A percentile compares a stretch with the other conserved stretches of the same genome.
Evolutionary conservation across 2,797 vertebrate species (phyloP).

Genomic region (Notolabrus celidotus): DNA sequence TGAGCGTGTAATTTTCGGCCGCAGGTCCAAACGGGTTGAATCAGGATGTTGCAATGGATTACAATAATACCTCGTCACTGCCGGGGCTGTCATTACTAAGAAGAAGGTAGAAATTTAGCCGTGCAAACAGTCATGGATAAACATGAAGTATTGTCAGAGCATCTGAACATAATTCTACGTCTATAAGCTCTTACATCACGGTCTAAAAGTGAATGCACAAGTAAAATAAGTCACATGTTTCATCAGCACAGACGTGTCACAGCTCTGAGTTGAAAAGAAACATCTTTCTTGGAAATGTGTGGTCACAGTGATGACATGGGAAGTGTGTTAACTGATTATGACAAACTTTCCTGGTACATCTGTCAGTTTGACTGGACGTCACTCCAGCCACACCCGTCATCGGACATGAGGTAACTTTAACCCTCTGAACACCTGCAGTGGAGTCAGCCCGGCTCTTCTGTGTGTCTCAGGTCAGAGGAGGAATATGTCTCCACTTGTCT

Average conservation of each 20-base stretch:
- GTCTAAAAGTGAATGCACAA: background rate
- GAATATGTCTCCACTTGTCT: constrained; percentile 77
- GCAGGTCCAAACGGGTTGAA: constrained; percentile 52
- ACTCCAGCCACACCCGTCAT: constrained; percentile 53
- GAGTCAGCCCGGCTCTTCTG: constrained; percentile 35
- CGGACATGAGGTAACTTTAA: constrained; percentile 63
- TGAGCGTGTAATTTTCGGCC: constrained; percentile 54
- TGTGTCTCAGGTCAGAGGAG: constrained; percentile 47
- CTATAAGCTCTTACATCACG: background rate
- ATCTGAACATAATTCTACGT: background rate
- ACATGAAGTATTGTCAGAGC: background rate
- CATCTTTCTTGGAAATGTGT: constrained; percentile 3
- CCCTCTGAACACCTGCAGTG: constrained; percentile 68
- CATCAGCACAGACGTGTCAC: background rate
- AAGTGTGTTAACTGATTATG: constrained; percentile 67
- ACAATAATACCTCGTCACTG: constrained; percentile 22
- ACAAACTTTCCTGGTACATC: constrained; percentile 59
- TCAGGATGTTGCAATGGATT: constrained; percentile 30
- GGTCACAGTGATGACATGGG: constrained; percentile 41
- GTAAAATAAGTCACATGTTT: constrained; percentile 1
- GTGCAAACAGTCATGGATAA: constrained; percentile 1
- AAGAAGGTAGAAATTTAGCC: constrained; percentile 5
- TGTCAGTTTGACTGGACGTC: constrained; percentile 59
- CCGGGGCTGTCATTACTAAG: constrained; percentile 46
- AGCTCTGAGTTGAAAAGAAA: background rate